These are phyloP conservation scores for Clarias magur DNA, from an alignment of 2,113 vertebrate genomes.

Conservation along the genomic window DNA sequence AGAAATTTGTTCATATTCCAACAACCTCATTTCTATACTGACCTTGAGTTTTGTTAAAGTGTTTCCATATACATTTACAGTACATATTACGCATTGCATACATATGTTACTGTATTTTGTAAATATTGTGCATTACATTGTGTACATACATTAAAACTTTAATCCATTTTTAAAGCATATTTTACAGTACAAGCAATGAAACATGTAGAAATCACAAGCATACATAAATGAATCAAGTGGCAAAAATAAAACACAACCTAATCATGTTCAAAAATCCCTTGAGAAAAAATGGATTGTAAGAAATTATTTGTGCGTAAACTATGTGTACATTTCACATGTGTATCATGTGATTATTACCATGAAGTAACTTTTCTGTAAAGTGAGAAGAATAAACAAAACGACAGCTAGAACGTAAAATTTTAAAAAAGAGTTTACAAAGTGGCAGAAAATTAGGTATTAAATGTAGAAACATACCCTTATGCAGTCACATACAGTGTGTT, in stretches of 20 bases:
- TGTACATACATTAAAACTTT: too few species aligned
- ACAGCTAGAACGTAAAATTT: neutral
- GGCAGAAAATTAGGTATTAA: neutral
- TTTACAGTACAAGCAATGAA: too few species aligned
- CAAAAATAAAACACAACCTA: too few species aligned
- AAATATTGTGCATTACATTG: too few species aligned
- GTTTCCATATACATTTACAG: too few species aligned
- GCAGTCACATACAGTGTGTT: too few species aligned
- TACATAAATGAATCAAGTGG: too few species aligned
- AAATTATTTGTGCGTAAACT: neutral
- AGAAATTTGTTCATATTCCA: constrained; percentile 18
- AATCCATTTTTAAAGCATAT: too few species aligned
- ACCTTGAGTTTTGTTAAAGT: neutral
- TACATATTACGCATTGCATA: neutral
- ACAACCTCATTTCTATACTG: neutral
- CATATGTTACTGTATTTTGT: neutral
- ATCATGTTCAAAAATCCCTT: too few species aligned
- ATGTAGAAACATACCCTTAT: neutral
- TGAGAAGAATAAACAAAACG: neutral
- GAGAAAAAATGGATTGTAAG: too few species aligned
- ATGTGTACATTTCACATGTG: neutral
- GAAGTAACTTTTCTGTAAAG: neutral
- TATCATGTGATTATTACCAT: neutral
- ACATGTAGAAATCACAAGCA: too few species aligned
- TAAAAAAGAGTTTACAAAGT: neutral